These are phyloP conservation scores for Drosophila virilis DNA, from an alignment of 1,140 invertebrate genomes.

Conservation along the genomic window DNA sequence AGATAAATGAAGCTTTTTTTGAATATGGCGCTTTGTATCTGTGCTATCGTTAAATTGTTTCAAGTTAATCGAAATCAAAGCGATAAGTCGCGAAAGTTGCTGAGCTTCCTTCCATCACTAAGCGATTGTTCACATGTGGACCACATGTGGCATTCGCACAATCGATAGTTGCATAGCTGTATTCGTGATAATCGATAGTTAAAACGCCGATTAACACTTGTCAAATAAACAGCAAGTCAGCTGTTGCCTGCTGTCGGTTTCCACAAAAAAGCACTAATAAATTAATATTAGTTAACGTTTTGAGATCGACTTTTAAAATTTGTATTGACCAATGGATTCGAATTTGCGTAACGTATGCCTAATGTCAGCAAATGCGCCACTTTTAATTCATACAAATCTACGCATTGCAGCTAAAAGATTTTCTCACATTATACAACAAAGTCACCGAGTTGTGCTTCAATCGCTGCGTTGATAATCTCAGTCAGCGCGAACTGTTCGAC, in stretches of 20 bases:
- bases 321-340: constrained; percentile 55
- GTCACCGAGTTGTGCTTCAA: constrained; percentile 93
- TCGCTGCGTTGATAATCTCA: constrained; percentile 94
- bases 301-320: background rate
- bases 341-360: constrained; percentile 70
- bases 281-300: constrained; percentile 18
- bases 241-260: constrained; percentile 13
- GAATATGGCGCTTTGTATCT: background rate
- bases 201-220: background rate
- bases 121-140: background rate
- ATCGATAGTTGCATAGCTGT: background rate
- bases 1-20: background rate
- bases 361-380: background rate
- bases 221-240: constrained; percentile 7
- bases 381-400: constrained; percentile 16
- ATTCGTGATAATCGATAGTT: constrained; percentile 7
- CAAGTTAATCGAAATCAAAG: background rate
- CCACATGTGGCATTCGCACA: background rate
- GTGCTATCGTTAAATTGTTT: background rate
- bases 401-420: constrained; percentile 90
- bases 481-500: constrained; percentile 89
- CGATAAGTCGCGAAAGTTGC: no score
- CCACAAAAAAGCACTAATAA: constrained; percentile 18
- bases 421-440: constrained; percentile 94
- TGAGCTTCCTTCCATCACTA: no score